Percentiles rank a stretch among this genome's conserved stretches.
Evolutionary conservation across 2,113 vertebrate genomes (phyloP).

Genomic region (Vicugna pacos): DNA sequence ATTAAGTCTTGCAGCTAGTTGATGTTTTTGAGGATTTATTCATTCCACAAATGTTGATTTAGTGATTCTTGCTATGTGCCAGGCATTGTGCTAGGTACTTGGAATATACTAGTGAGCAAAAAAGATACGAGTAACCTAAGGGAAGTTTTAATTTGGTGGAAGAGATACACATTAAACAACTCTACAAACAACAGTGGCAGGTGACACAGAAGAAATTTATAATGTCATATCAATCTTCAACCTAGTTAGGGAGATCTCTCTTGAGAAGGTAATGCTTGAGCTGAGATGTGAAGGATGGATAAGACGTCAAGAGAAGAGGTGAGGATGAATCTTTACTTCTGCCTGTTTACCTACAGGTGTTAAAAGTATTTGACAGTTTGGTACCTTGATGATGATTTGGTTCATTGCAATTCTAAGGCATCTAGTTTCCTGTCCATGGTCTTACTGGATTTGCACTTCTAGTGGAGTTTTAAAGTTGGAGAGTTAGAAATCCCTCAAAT

Average conservation of each 20-base stretch:
- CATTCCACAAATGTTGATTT: neutral
- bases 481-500: constrained; percentile 43
- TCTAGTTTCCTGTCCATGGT: neutral
- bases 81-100: neutral
- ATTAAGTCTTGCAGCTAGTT: neutral
- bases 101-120: neutral
- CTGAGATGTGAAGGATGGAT: neutral
- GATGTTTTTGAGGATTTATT: neutral
- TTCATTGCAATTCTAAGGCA: neutral
- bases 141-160: constrained; percentile 6
- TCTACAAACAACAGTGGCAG: neutral
- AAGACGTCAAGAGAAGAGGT: neutral
- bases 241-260: neutral
- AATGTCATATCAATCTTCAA: neutral
- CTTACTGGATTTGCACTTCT: neutral
- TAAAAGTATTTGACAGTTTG: constrained; percentile 8
- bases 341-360: neutral
- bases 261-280: neutral
- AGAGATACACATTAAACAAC: neutral
- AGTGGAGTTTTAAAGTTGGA: constrained; percentile 48
- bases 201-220: neutral
- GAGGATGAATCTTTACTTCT: neutral
- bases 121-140: neutral
- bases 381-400: neutral
- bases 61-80: neutral